These are phyloP conservation scores for Macrocentrus cingulum DNA, from an alignment of 1,140 invertebrate genomes.

Conservation along the genomic window DNA sequence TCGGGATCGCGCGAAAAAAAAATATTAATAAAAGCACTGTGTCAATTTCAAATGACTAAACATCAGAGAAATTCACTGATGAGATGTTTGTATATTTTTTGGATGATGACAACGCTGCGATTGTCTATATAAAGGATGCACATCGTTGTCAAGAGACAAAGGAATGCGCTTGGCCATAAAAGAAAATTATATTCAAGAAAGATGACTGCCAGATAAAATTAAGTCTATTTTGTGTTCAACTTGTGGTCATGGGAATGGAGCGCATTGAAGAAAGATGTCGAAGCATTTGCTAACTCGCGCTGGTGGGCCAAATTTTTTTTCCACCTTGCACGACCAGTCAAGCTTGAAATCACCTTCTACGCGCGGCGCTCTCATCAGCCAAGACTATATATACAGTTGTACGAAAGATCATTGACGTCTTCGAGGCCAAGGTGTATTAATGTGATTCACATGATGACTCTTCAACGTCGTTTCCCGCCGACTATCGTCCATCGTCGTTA, in stretches of 20 bases:
- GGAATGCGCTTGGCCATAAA: neutral
- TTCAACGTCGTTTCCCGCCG: constrained; percentile 9
- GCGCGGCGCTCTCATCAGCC: neutral
- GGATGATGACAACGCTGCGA: no score
- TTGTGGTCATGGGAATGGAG: constrained; percentile 19
- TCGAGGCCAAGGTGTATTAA: constrained; percentile 14
- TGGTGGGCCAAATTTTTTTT: constrained; percentile 45
- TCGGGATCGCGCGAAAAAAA: no score
- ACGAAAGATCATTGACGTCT: constrained; percentile 8
- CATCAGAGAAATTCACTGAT: no score
- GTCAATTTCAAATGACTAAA: no score
- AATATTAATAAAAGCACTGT: no score
- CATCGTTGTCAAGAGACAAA: no score
- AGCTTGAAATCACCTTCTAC: constrained; percentile 48
- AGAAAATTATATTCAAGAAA: neutral
- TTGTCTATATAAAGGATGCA: no score
- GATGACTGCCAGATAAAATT: neutral
- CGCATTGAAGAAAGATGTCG: constrained; percentile 9
- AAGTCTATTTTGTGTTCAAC: constrained; percentile 1
- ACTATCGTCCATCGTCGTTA: neutral
- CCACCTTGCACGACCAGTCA: constrained; percentile 38
- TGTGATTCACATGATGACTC: constrained; percentile 24
- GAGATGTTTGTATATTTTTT: no score
- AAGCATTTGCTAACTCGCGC: constrained; percentile 5
- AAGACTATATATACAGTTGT: neutral